Percentiles rank a stretch among this genome's conserved stretches.
Evolutionary conservation across 2,797 vertebrate species (phyloP).

Genomic region (Pitangus sulphuratus): DNA sequence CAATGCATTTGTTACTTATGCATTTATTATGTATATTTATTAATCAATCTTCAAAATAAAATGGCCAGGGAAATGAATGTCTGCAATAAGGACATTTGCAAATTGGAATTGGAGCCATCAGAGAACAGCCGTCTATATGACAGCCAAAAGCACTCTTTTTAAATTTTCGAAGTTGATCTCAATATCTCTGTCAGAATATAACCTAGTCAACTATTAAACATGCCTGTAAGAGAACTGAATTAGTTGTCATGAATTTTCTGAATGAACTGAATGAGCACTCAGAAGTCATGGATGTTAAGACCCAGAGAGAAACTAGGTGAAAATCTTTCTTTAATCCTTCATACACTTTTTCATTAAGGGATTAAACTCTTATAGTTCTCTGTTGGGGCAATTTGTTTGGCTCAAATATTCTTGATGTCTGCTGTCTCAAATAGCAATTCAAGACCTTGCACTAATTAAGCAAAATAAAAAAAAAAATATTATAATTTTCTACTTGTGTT

Average conservation of each 20-base stretch:
- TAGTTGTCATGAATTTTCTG: slow-evolving; percentile 1
- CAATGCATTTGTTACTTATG: neutral
- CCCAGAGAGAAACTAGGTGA: neutral
- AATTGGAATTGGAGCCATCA: neutral
- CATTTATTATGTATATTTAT: neutral
- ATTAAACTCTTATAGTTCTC: neutral
- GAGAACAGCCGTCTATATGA: neutral
- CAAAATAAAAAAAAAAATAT: accelerated
- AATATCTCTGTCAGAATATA: neutral
- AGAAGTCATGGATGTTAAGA: neutral
- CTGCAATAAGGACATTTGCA: neutral
- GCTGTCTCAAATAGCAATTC: neutral
- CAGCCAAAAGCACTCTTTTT: neutral
- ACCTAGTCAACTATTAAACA: neutral
- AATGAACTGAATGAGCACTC: neutral
- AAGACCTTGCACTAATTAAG: neutral
- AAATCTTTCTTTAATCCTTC: neutral
- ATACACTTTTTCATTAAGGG: neutral
- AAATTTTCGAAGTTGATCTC: neutral
- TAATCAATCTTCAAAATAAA: slow-evolving; percentile 14
- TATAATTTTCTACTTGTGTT: neutral
- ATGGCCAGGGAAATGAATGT: neutral
- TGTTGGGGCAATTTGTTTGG: neutral
- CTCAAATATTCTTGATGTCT: neutral
- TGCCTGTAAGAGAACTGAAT: neutral